phyloP scores from a whole-genome alignment of 2,888 invertebrate species.

The Prosopocoilus inquinatus region DNA sequence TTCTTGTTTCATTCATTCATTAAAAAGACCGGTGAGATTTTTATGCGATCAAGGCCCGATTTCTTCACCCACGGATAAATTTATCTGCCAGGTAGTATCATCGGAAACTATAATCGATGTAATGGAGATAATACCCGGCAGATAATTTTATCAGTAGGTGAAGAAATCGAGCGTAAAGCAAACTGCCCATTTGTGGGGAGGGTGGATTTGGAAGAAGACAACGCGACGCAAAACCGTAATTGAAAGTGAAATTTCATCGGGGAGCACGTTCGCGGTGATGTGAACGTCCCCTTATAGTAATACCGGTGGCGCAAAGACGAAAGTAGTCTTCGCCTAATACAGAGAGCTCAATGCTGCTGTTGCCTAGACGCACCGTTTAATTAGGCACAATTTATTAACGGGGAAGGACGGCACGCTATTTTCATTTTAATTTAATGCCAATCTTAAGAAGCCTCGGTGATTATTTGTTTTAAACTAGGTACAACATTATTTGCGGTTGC shows the following conservation, averaged over 20 bases:
- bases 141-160: neutral
- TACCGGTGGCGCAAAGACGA: conserved; percentile 42
- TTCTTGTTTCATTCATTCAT: conserved; percentile 6
- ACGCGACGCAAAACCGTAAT: conserved; percentile 30
- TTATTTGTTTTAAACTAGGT: too few species aligned
- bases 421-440: neutral
- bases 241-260: conserved; percentile 32
- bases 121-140: too few species aligned
- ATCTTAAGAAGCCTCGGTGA: too few species aligned
- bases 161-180: too few species aligned
- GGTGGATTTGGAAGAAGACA: too few species aligned
- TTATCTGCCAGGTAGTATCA: too few species aligned
- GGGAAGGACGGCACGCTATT: conserved; percentile 18
- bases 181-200: too few species aligned
- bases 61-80: too few species aligned
- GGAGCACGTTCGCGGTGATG: conserved; percentile 11
- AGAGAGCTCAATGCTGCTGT: conserved; percentile 20
- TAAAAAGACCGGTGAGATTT: conserved; percentile 1
- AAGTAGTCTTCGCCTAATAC: conserved; percentile 42
- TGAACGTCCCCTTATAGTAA: conserved; percentile 35
- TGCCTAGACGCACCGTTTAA: conserved; percentile 23
- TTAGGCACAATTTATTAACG: conserved; percentile 29
- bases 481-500: too few species aligned
- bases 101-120: too few species aligned
- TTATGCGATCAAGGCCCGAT: neutral